Evolutionary conservation across 2,797 vertebrate species (phyloP).

Genomic region (Pipistrellus nathusii): DNA sequence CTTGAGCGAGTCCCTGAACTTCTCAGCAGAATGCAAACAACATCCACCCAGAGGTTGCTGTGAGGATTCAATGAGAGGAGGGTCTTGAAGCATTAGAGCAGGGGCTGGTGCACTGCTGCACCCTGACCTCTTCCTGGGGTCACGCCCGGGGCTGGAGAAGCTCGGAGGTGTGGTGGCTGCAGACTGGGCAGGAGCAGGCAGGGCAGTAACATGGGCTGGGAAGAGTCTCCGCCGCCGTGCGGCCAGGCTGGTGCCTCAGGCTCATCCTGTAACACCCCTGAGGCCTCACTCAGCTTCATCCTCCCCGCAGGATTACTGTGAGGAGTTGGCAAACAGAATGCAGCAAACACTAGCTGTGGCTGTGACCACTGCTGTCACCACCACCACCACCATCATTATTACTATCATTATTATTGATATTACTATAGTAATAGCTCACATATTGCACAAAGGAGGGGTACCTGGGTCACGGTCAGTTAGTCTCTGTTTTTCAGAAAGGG

Average conservation of each 20-base stretch:
- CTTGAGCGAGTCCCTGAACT: background rate
- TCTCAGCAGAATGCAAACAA: background rate
- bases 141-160: background rate
- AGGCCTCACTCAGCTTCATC: background rate
- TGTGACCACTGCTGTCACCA: background rate
- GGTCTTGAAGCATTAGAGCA: fast-evolving
- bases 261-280: fast-evolving
- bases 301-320: background rate
- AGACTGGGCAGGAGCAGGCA: background rate
- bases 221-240: background rate
- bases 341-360: background rate
- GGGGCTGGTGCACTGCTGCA: background rate
- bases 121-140: background rate
- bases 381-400: fast-evolving
- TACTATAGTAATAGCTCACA: background rate
- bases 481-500: background rate
- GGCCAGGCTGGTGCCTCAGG: background rate
- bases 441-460: background rate
- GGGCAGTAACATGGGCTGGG: fast-evolving
- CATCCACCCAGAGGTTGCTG: background rate
- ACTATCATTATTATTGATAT: background rate
- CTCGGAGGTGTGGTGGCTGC: background rate
- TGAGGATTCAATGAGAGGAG: background rate
- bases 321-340: background rate
- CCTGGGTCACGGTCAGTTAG: background rate